Conservation (phyloP, 2,113 vertebrate genomes). For the Campylomormyrus numenius region DNA sequence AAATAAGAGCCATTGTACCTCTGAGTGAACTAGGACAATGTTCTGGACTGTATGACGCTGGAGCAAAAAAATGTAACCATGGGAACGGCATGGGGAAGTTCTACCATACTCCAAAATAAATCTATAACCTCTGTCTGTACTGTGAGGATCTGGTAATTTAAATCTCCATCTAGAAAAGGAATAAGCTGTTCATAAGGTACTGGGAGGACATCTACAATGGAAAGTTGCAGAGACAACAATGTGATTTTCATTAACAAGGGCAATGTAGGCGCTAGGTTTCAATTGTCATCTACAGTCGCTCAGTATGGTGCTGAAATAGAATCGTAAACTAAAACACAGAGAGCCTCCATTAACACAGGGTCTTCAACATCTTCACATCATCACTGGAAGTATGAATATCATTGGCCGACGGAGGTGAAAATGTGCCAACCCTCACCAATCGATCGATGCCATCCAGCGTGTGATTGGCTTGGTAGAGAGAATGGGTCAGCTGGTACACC, state of each 20-base stretch:
- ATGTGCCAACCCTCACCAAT: constrained; percentile 66
- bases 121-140: not conserved
- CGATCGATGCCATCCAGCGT: constrained; percentile 73
- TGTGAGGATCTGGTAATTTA: not conserved
- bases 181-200: not conserved
- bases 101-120: not conserved
- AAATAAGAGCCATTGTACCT: not conserved
- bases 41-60: not conserved
- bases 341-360: not conserved
- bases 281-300: not conserved
- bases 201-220: not conserved
- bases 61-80: not conserved
- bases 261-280: not conserved
- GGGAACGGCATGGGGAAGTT: not conserved
- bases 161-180: not conserved
- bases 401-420: not conserved
- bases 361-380: not conserved
- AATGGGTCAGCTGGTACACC: constrained; percentile 84
- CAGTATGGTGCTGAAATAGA: not conserved
- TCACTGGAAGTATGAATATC: not conserved
- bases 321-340: not conserved
- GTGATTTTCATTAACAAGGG: not conserved
- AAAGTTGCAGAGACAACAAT: not conserved
- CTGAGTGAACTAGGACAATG: not conserved
- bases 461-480: constrained; percentile 84